Evolutionary conservation across 2,888 invertebrate genomes (phyloP).

Genomic region (Orthosia incerta): DNA sequence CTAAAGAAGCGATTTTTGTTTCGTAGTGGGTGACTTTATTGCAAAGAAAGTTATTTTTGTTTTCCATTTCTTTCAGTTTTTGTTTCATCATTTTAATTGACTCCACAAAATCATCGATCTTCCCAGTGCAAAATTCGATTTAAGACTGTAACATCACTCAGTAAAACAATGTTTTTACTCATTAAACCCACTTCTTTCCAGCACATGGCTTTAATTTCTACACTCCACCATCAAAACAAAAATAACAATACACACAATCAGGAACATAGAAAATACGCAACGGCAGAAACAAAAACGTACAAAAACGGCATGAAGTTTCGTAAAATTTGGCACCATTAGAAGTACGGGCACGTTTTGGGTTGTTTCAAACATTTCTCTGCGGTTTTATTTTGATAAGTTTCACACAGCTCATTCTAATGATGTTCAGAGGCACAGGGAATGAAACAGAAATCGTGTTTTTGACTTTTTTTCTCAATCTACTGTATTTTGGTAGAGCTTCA

Average conservation of each 20-base stretch:
- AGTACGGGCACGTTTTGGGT: constrained; percentile 57
- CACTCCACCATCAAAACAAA: constrained; percentile 4
- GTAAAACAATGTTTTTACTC: background rate
- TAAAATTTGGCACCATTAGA: constrained; percentile 64
- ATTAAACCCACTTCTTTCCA: background rate
- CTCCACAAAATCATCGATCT: too few relatives aligned
- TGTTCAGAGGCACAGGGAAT: background rate
- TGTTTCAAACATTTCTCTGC: constrained; percentile 60
- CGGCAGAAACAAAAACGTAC: constrained; percentile 25
- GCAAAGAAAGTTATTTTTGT: too few relatives aligned
- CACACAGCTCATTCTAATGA: constrained; percentile 47
- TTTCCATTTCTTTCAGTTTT: too few relatives aligned
- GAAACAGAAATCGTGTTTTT: constrained; percentile 20
- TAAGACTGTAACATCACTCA: too few relatives aligned
- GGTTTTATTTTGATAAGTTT: constrained; percentile 60
- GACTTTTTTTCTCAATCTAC: background rate
- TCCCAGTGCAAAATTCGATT: too few relatives aligned
- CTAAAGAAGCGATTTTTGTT: too few relatives aligned
- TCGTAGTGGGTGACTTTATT: too few relatives aligned
- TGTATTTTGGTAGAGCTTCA: too few relatives aligned
- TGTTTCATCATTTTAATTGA: too few relatives aligned
- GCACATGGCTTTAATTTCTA: background rate
- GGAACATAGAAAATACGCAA: constrained; percentile 4
- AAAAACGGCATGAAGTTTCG: constrained; percentile 34
- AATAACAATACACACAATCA: constrained; percentile 48